phyloP scores from a whole-genome alignment of 1,140 invertebrate species.

The Oncopodura yosiiana region DNA sequence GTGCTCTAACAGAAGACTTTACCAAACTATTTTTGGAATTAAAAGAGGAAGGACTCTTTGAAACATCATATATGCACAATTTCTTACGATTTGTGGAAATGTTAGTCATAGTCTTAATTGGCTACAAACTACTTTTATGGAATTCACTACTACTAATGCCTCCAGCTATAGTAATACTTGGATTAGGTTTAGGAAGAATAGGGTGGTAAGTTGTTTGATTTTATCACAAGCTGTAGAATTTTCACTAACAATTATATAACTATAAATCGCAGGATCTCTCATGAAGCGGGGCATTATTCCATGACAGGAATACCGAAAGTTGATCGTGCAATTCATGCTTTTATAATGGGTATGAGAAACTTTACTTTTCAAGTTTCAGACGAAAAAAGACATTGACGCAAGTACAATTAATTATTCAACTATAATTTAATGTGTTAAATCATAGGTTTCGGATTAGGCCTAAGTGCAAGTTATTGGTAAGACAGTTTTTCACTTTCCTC shows the following conservation, averaged over 20 bases:
- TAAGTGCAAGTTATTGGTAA: not conserved
- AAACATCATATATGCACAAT: not conserved
- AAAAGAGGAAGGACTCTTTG: not conserved
- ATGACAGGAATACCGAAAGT: conserved; percentile 5
- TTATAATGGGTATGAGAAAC: not conserved
- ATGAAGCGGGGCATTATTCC: conserved; percentile 15
- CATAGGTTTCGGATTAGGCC: not conserved
- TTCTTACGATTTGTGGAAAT: not conserved
- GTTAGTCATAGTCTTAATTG: not conserved
- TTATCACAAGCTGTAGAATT: not conserved
- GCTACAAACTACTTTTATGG: too few species aligned
- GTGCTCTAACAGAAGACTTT: not conserved
- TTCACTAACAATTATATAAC: too few species aligned
- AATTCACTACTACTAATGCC: too few species aligned
- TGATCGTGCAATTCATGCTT: conserved; percentile 2
- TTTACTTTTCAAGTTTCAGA: not conserved
- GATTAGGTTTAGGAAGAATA: not conserved
- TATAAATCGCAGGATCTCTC: not conserved
- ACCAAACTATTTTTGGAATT: not conserved
- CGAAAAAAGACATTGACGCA: not conserved
- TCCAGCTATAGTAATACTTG: not conserved
- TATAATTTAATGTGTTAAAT: not conserved
- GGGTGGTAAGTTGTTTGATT: not conserved
- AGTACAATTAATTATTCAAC: not conserved
- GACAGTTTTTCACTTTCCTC: not conserved